Base-by-base conservation (phyloP, 2,797 vertebrate species). In the Brotula barbata region DNA sequence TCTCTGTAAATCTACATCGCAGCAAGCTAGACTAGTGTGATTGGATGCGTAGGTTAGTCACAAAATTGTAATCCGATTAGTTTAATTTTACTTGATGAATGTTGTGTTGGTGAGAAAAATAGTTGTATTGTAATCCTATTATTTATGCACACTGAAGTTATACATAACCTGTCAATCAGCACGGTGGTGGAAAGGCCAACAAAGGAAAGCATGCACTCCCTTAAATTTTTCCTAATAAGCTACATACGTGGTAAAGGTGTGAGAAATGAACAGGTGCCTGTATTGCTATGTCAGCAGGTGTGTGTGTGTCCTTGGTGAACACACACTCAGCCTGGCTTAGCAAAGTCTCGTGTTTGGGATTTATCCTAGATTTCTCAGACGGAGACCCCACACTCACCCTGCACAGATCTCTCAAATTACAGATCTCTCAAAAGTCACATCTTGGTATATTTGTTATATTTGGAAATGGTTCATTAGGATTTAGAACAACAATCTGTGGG, bases 341-440 rank as follows among this genome's bases (percentile, higher is more conserved):
- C 77, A 70, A 15, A 77, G 76, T 83, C 84, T 46, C 75, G 33
- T 84, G 88, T 76, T 80, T 71, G 49, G 79, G 82, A 89, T 89
- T n/a, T 88, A 88, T 31, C 64, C 52, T 23, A 22, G 33, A 58
- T 36, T 39, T 50, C 11, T 36, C 25, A 1, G 0, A 28, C 21
- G 5, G 1, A 25, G 43, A 15, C 74, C 48, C 7, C 3, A 54
- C 10, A 0, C 52, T 48, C 62, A 76, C 71, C 71, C 74, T 5
- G 16, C 23, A 34, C 50, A 28, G 47, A n/a, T 58, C 36, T 64
- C 48, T 25, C 36, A 61, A 43, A 39, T 16, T 52, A 42, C 53
- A 14, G 56, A 41, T 50, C 37, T n/a, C 33, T 13, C n/a, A n/a
- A n/a, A n/a, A n/a, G n/a, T n/a, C n/a, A n/a, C n/a, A n/a, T n/a